These are phyloP conservation scores for Drosophila murphyi DNA, from an alignment of 1,140 invertebrate species.

Conservation along the genomic window DNA sequence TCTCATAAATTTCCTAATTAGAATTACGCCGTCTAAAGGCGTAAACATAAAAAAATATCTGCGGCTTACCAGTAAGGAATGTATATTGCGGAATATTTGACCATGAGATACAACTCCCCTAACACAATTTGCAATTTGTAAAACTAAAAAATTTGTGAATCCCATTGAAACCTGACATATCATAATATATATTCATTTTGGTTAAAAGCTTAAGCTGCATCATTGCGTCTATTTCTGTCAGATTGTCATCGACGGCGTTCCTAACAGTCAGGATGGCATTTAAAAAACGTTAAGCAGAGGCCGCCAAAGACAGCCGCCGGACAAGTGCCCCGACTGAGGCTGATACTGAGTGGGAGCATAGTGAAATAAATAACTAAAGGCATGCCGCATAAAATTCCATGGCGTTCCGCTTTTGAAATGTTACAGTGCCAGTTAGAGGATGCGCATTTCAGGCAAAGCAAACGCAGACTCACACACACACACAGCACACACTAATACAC, in stretches of 20 bases:
- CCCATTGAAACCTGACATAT: not conserved
- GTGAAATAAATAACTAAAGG: constrained; percentile 47
- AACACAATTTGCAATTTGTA: too few species aligned
- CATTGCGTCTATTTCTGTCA: not conserved
- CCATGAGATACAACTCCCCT: too few species aligned
- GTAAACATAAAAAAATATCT: too few species aligned
- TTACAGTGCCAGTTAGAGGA: constrained; percentile 45
- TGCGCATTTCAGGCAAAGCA: constrained; percentile 14
- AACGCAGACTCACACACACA: not conserved
- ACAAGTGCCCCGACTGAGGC: constrained; percentile 42
- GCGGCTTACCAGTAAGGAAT: too few species aligned
- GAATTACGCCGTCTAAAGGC: too few species aligned
- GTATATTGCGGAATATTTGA: too few species aligned
- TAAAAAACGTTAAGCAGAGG: constrained; percentile 28
- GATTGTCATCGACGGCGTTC: constrained; percentile 2
- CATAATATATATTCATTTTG: not conserved
- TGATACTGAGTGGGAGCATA: constrained; percentile 27
- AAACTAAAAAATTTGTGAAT: too few species aligned
- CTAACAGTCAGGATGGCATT: constrained; percentile 4
- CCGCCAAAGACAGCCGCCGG: constrained; percentile 43
- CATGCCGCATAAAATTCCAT: constrained; percentile 63
- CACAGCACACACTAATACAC: not conserved
- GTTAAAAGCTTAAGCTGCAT: not conserved
- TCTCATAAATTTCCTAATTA: too few species aligned
- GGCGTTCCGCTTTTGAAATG: constrained; percentile 66